Evolutionary conservation across 2,113 vertebrate genomes (phyloP), one percentile per base, ranked within the genome.

Genomic region (Tympanuchus pallidicinctus): DNA sequence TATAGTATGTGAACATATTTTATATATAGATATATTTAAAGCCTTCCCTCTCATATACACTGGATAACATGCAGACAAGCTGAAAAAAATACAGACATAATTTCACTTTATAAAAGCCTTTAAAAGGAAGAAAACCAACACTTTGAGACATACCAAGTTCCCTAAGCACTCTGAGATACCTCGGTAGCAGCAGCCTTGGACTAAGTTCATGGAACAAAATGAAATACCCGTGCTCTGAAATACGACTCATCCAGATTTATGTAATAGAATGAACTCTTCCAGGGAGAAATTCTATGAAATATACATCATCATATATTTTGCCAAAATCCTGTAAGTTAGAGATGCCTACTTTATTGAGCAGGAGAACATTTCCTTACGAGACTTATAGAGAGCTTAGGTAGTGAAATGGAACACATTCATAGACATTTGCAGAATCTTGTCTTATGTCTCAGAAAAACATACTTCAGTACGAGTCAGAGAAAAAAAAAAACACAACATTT

Each of bases 1-100:
- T 94, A 82, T 52, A 79, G 76, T 96, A 96, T 82, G 89, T 95
- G 93, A 97, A 96, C 71, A 96, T 54, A 82, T 56, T 56, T 54
- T 76, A 67, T 60, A 72, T 70, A 56, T 57, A 78, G 54, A 82
- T 73, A 47, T 52, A 82, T 18, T 78, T 1, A 89, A 94, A 86
- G 78, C 24, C 67, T 92, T 92, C 94, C 59, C 47, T 93, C 56
- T 84, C 86, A 89, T 73, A 95, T 16, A 95, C 75, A 90, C 81
- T 79, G 64, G 82, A 86, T 69, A 94, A 78, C 64, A 95, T 24
- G 73, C 67, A 92, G 85, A 57, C 79, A 95, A 88, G 56, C n/a
- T 80, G 40, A 96, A 93, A 40, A 78, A 87, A 97, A 96, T 72
- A 82, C 65, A 96, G 90, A 43, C 63, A 84, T 76, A 93, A 59